Base-by-base conservation (phyloP, 2,888 invertebrate species). In the Diploptera punctata region DNA sequence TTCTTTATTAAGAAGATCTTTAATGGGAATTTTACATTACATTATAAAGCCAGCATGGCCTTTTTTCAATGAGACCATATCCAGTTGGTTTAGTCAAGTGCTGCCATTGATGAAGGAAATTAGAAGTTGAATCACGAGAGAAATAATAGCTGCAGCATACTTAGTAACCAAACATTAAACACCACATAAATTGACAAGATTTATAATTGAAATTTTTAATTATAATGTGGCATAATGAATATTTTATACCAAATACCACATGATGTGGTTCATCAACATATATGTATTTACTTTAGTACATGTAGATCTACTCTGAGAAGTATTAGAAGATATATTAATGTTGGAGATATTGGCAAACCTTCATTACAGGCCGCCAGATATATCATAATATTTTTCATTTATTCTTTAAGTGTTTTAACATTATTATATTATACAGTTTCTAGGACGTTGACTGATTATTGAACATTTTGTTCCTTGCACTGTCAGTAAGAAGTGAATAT, bases 331-430 rank as follows among this genome's bases (percentile, higher is more conserved):
- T 24, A 13, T 54, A 54, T 76, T 68, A 52, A 70, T 60, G 73
- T 77, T 75, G 78, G 77, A 75, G 82, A 83, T 83, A 82, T 84
- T 85, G 85, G 84, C 84, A 85, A 85, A 85, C 84, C 84, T 83
- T 85, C 84, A 83, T 83, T 84, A 83, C 83, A 78, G 80, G 82
- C 83, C 83, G 83, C 82, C 78, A 78, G 74, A 69, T 43, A 67
- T 67, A 69, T 29, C 54, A 57, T 71, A 67, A 67, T 54, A 29
- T 67, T 71, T n/a, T 43, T 52, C 24, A 67, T 67, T 67, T 57
- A 60, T 19, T 43, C 24, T 52, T 67, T 44, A 26, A 67, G 38
- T 65, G 70, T 61, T 43, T 62, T 43, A 18, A 29, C n/a, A 47
- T 47, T n/a, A n/a, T n/a, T n/a, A n/a, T n/a, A n/a, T n/a, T 26